Evolutionary conservation across 2,888 invertebrate species (phyloP).

Genomic region (Synergus itoensis): DNA sequence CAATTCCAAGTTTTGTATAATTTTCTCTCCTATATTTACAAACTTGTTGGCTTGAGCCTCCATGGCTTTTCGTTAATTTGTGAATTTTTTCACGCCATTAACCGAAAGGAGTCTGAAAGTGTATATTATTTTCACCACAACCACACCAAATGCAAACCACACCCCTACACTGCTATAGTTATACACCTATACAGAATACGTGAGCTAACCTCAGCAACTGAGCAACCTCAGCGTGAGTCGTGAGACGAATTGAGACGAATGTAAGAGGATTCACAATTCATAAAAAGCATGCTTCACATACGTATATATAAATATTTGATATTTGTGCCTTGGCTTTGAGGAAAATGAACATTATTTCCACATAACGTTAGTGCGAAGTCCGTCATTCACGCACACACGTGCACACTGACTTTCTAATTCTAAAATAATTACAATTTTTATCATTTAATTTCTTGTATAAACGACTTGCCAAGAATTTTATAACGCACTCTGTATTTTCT

Average conservation of each 20-base stretch:
- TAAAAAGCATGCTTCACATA: background rate
- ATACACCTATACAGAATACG: no score
- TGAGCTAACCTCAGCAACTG: no score
- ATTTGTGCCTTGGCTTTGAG: background rate
- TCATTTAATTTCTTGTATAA: no score
- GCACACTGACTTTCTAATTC: background rate
- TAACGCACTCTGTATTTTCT: no score
- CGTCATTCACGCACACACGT: background rate
- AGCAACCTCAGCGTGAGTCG: background rate
- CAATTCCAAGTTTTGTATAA: slow-evolving; percentile 63
- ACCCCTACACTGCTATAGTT: background rate
- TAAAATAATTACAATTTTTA: background rate
- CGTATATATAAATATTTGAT: background rate
- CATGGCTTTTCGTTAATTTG: slow-evolving; percentile 39
- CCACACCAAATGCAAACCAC: background rate
- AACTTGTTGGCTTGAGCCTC: slow-evolving; percentile 49
- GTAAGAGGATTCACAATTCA: background rate
- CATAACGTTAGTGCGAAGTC: slow-evolving; percentile 8
- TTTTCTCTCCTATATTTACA: slow-evolving; percentile 59
- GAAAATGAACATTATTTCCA: background rate
- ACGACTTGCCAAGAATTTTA: no score
- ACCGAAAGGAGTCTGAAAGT: background rate
- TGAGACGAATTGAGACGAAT: no score
- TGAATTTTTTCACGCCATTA: slow-evolving; percentile 10
- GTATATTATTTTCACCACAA: background rate